A percentile compares a stretch with the other conserved stretches of the same genome.
These are phyloP conservation scores for Stenopsyche tienmushanensis DNA, from an alignment of 1,140 invertebrate species.

Conservation along the genomic window DNA sequence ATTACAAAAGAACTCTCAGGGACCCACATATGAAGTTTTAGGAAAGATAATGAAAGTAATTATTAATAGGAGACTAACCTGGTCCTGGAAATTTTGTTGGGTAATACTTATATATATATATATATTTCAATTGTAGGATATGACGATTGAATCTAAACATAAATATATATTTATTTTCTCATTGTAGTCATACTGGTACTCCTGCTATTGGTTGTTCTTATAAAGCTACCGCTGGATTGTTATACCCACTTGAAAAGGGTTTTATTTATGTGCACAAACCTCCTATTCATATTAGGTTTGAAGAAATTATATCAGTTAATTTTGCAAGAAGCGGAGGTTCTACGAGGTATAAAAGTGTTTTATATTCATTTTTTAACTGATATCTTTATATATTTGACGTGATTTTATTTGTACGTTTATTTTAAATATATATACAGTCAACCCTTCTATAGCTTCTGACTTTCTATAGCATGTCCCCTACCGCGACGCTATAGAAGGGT, in stretches of 20 bases:
- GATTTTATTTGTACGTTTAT: neutral
- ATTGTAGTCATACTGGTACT: slow-evolving; percentile 81
- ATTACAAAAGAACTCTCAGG: slow-evolving; percentile 87
- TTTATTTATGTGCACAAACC: slow-evolving; percentile 99
- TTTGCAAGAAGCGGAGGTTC: slow-evolving; percentile 95
- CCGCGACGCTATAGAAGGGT: too few relatives aligned
- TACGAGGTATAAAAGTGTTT: too few relatives aligned
- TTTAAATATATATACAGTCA: neutral
- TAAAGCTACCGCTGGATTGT: slow-evolving; percentile 94
- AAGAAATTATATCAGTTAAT: slow-evolving; percentile 94
- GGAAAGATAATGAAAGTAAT: slow-evolving; percentile 96
- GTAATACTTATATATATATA: slow-evolving; percentile 54
- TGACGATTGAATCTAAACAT: too few relatives aligned
- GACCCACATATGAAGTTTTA: slow-evolving; percentile 93
- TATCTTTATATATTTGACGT: slow-evolving; percentile 23
- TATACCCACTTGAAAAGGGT: slow-evolving; percentile 98
- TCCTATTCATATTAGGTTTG: slow-evolving; percentile 95
- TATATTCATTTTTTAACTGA: too few relatives aligned
- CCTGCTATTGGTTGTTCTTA: slow-evolving; percentile 95
- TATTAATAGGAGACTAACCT: slow-evolving; percentile 91
- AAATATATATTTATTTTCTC: slow-evolving; percentile 31
- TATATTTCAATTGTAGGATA: slow-evolving; percentile 6
- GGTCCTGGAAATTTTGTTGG: slow-evolving; percentile 90
- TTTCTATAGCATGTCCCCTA: too few relatives aligned
- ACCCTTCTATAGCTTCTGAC: too few relatives aligned